Conservation (phyloP, 2,797 vertebrate genomes). For the Sebastes umbrosus region DNA sequence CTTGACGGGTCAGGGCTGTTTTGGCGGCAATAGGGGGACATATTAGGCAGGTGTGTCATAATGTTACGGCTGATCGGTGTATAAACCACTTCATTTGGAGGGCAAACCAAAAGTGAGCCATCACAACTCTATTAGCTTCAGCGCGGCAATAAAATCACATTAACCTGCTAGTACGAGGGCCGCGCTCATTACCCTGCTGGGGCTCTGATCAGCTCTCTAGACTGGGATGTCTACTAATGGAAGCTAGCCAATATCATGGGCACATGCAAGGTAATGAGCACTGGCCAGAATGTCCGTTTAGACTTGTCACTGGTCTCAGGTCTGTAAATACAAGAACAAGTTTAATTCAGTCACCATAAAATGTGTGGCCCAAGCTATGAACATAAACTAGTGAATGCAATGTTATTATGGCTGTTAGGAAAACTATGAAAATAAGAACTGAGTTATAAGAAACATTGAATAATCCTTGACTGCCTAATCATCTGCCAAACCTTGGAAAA, state of each 20-base stretch:
- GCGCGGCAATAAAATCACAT: conserved; percentile 81
- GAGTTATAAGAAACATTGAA: not conserved
- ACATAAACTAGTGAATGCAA: not conserved
- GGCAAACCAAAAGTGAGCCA: conserved; percentile 62
- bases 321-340: not conserved
- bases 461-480: conserved; percentile 4
- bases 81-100: not conserved
- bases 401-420: no score
- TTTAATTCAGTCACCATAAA: not conserved
- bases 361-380: not conserved
- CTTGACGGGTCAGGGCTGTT: no score
- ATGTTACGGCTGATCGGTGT: no score
- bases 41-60: no score
- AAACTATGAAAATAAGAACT: not conserved
- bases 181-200: conserved; percentile 71
- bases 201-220: conserved; percentile 61
- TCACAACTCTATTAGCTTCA: conserved; percentile 86
- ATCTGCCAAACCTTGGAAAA: conserved; percentile 23
- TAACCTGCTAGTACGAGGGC: conserved; percentile 78
- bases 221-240: conserved; percentile 47
- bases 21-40: no score
- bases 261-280: not conserved
- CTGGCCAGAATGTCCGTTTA: not conserved
- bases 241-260: conserved; percentile 39
- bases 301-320: not conserved